Conservation (phyloP, 64 coral and sea anemone genomes). For the Actinia tenebrosa region DNA sequence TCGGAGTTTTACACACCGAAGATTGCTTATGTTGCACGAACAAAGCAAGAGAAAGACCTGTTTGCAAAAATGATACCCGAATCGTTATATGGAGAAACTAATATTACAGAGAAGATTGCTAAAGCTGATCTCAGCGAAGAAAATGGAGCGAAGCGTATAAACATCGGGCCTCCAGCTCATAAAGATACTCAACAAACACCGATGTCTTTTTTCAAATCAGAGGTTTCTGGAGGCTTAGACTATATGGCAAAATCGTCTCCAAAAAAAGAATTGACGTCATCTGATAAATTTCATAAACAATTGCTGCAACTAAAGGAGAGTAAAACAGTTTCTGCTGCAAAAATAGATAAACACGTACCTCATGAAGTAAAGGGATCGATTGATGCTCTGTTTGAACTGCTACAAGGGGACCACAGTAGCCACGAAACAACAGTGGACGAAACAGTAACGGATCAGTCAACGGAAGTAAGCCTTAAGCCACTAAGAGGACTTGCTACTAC, state of each 20-base stretch:
- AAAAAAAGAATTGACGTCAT: background rate
- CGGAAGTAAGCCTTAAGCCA: background rate
- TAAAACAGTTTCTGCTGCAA: background rate
- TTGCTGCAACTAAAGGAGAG: background rate
- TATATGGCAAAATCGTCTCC: background rate
- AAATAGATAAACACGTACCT: background rate
- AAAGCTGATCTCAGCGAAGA: background rate
- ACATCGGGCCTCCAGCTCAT: background rate
- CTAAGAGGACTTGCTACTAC: too few relatives aligned
- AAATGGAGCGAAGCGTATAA: constrained; percentile 7
- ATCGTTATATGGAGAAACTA: background rate
- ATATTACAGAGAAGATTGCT: background rate
- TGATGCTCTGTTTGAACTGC: background rate
- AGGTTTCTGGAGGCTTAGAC: background rate
- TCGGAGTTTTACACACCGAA: constrained; percentile 69
- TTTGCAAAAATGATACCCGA: constrained; percentile 60
- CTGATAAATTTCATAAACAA: background rate
- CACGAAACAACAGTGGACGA: background rate
- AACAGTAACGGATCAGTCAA: background rate
- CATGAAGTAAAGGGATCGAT: background rate
- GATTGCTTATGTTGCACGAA: constrained; percentile 57
- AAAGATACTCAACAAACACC: background rate
- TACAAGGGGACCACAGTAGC: background rate
- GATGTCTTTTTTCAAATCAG: background rate
- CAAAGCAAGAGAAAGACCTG: constrained; percentile 25